These are phyloP conservation scores for Prunella strophiata DNA, from an alignment of 2,797 vertebrate species.

Conservation along the genomic window DNA sequence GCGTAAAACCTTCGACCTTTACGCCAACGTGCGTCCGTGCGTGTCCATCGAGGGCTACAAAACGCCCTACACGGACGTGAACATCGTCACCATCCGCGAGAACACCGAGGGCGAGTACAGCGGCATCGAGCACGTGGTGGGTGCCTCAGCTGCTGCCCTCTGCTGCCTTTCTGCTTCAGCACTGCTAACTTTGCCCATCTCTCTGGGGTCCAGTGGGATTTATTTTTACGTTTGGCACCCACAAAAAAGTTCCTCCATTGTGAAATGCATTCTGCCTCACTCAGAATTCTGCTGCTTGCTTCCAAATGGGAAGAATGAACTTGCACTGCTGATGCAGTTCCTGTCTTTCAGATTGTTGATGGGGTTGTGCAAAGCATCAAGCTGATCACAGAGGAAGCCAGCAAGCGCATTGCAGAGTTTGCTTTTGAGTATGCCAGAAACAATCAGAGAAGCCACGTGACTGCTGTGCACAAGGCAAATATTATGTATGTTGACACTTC, in stretches of 20 bases:
- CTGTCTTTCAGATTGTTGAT: conserved; percentile 90
- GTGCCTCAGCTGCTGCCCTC: neutral
- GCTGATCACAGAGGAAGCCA: conserved; percentile 94
- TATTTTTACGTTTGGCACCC: neutral
- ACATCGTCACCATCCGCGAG: conserved; percentile 96
- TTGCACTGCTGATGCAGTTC: neutral
- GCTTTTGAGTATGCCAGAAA: conserved; percentile 96
- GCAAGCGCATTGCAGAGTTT: conserved; percentile 92
- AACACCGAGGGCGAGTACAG: conserved; percentile 99
- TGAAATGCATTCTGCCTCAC: neutral
- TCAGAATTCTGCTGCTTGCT: neutral
- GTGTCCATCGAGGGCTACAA: conserved; percentile 94
- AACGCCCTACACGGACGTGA: conserved; percentile 91
- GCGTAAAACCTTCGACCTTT: conserved; percentile 95
- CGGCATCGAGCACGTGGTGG: conserved; percentile 94
- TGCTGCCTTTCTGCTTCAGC: neutral
- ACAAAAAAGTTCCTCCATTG: neutral
- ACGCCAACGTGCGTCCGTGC: conserved; percentile 93
- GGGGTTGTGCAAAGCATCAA: conserved; percentile 98
- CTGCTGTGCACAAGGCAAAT: conserved; percentile 97
- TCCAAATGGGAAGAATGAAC: neutral
- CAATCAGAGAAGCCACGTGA: conserved; percentile 92
- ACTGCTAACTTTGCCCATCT: neutral
- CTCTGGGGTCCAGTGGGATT: neutral
- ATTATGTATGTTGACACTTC: conserved; percentile 87